These are phyloP conservation scores for Melitaea cinxia DNA, from an alignment of 1,140 invertebrate species.

Conservation along the genomic window DNA sequence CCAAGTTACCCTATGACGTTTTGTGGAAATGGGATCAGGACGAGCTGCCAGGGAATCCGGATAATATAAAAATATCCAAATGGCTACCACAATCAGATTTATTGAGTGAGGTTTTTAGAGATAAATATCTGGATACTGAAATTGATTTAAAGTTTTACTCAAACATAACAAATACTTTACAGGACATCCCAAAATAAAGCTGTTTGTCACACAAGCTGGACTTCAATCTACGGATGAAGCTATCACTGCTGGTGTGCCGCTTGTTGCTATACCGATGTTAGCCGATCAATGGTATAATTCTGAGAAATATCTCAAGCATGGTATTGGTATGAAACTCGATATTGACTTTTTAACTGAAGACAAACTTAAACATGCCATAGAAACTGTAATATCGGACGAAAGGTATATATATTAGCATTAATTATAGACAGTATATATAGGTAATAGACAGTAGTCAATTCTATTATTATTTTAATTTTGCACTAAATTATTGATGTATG, in stretches of 20 bases:
- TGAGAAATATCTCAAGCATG: slow-evolving; percentile 42
- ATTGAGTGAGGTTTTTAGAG: slow-evolving; percentile 34
- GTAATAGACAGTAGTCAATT: no score
- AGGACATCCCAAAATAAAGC: slow-evolving; percentile 68
- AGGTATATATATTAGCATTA: slow-evolving; percentile 25
- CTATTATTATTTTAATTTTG: no score
- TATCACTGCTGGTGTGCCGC: slow-evolving; percentile 80
- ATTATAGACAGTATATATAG: not conserved
- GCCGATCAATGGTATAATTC: slow-evolving; percentile 64
- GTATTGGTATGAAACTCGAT: slow-evolving; percentile 47
- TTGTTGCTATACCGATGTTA: slow-evolving; percentile 75
- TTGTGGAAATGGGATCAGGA: slow-evolving; percentile 80
- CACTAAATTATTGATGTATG: no score
- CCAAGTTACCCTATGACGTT: slow-evolving; percentile 65
- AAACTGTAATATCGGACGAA: slow-evolving; percentile 33
- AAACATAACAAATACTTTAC: no score
- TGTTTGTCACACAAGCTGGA: slow-evolving; percentile 84
- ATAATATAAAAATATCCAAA: slow-evolving; percentile 78
- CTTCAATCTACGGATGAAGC: slow-evolving; percentile 83
- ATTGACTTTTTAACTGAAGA: slow-evolving; percentile 37
- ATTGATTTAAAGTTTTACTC: no score
- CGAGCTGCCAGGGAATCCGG: slow-evolving; percentile 53
- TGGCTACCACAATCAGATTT: slow-evolving; percentile 82
- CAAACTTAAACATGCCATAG: slow-evolving; percentile 37
- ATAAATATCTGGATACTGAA: not conserved